These are phyloP conservation scores for Lophotis ruficrista DNA, from an alignment of 2,113 vertebrate genomes.

Conservation along the genomic window DNA sequence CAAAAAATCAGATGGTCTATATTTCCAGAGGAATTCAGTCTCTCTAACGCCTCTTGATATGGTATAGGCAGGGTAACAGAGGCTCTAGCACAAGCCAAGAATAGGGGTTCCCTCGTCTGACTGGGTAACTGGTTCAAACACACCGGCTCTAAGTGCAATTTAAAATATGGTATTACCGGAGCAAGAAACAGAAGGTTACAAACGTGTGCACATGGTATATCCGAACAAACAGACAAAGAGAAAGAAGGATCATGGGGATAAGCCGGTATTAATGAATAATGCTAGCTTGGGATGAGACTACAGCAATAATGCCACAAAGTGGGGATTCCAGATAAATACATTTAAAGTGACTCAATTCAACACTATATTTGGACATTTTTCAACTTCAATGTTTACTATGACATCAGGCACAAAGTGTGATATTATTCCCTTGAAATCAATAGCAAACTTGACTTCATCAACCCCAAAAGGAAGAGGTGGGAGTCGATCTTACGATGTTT, in stretches of 20 bases:
- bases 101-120: not conserved
- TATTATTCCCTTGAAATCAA: not conserved
- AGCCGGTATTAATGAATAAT: slow-evolving; percentile 34
- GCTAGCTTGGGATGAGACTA: slow-evolving; percentile 3
- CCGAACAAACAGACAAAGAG: not conserved
- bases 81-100: not conserved
- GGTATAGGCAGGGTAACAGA: not conserved
- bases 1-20: slow-evolving; percentile 40
- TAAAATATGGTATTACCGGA: not conserved
- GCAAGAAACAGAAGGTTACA: slow-evolving; percentile 37
- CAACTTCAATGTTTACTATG: not conserved
- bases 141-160: slow-evolving; percentile 5
- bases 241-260: slow-evolving; percentile 24
- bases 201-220: not conserved
- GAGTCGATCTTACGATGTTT: not conserved
- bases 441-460: not conserved
- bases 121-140: not conserved
- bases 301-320: slow-evolving; percentile 9
- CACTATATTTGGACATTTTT: slow-evolving; percentile 5
- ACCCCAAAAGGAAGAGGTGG: not conserved
- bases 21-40: slow-evolving; percentile 36
- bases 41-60: slow-evolving; percentile 28
- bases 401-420: not conserved
- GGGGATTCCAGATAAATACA: slow-evolving; percentile 33
- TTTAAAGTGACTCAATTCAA: slow-evolving; percentile 18